These are phyloP conservation scores for Asarcornis scutulata DNA, from an alignment of 2,113 vertebrate genomes.

Conservation along the genomic window DNA sequence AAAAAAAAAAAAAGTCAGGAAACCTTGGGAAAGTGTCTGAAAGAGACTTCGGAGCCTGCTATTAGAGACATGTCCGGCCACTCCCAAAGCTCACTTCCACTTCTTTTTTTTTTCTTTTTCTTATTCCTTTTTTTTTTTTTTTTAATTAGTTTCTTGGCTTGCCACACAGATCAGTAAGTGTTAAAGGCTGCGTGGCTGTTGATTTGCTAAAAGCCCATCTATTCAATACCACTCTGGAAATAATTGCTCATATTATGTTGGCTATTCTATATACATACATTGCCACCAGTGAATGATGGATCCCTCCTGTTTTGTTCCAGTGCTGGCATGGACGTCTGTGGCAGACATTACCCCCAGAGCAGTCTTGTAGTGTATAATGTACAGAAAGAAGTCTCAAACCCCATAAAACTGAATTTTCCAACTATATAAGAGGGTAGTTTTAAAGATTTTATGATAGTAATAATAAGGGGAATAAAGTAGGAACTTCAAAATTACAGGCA, in stretches of 20 bases:
- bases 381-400: not conserved
- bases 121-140: not conserved
- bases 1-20: slow-evolving; percentile 69
- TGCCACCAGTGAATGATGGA: not conserved
- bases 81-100: slow-evolving; percentile 68
- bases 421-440: not conserved
- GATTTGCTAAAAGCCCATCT: slow-evolving; percentile 26
- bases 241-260: not conserved
- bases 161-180: not conserved
- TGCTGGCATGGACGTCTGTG: not conserved
- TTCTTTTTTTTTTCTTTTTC: not conserved
- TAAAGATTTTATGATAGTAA: not conserved
- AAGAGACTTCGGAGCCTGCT: slow-evolving; percentile 65
- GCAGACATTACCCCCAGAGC: not conserved
- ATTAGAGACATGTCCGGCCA: slow-evolving; percentile 61
- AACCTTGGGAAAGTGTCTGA: slow-evolving; percentile 71
- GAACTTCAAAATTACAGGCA: not conserved
- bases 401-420: not conserved
- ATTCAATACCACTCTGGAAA: not conserved
- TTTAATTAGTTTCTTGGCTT: slow-evolving; percentile 52
- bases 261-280: slow-evolving; percentile 8
- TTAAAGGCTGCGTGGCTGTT: slow-evolving; percentile 21
- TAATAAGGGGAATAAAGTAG: not conserved
- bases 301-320: not conserved
- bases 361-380: not conserved